Percentiles rank a stretch among this genome's conserved stretches.
Evolutionary conservation across 2,888 invertebrate genomes (phyloP).

Genomic region (Endotricha flammealis): DNA sequence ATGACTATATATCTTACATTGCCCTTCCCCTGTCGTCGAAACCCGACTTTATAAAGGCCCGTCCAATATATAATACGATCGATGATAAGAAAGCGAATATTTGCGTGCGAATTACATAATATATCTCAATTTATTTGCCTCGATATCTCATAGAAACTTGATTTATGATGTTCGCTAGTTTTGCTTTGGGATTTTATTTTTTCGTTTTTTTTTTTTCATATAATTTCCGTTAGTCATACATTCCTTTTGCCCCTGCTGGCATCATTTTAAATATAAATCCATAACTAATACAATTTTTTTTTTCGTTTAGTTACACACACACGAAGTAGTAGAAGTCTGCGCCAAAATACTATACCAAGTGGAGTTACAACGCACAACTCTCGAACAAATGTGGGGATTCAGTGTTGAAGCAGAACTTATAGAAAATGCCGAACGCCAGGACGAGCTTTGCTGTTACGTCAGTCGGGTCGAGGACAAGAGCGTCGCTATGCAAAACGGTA

Average conservation of each 20-base stretch:
- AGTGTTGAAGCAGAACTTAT: slow-evolving; percentile 98
- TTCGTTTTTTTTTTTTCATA: not conserved
- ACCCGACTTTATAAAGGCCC: slow-evolving; percentile 21
- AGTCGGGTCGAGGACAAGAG: slow-evolving; percentile 97
- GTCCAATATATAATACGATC: slow-evolving; percentile 7
- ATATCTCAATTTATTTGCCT: slow-evolving; percentile 3
- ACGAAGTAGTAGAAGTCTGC: slow-evolving; percentile 97
- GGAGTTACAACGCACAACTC: slow-evolving; percentile 91
- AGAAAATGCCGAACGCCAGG: slow-evolving; percentile 96
- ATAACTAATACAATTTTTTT: slow-evolving; percentile 10
- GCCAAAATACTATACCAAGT: slow-evolving; percentile 98
- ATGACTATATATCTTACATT: slow-evolving; percentile 32
- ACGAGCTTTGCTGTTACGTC: slow-evolving; percentile 98
- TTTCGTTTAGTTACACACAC: slow-evolving; percentile 87
- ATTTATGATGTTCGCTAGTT: slow-evolving; percentile 1
- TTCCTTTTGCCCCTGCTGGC: too few relatives aligned
- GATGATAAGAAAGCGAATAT: slow-evolving; percentile 6
- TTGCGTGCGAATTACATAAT: slow-evolving; percentile 8
- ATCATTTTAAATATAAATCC: too few relatives aligned
- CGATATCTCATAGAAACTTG: slow-evolving; percentile 4
- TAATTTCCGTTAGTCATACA: too few relatives aligned
- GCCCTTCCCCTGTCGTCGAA: slow-evolving; percentile 25
- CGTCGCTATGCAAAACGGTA: slow-evolving; percentile 97
- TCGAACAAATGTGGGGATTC: slow-evolving; percentile 98
- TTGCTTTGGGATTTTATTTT: not conserved